phyloP scores from a whole-genome alignment of 2,113 vertebrate species.

The Arenaria interpres region DNA sequence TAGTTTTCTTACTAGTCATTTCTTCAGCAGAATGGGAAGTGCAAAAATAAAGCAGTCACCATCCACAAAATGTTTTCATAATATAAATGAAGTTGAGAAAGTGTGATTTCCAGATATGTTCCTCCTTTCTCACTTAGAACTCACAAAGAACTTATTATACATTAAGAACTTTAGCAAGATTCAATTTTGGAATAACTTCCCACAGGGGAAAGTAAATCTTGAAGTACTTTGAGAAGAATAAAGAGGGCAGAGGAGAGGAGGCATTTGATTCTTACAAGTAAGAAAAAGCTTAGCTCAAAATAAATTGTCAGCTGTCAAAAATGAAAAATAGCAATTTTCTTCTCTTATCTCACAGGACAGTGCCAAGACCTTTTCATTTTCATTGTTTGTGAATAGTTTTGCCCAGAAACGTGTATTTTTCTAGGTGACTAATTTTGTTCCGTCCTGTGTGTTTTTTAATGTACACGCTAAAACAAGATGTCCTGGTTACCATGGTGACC shows the following conservation, averaged over 20 bases:
- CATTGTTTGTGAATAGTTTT: not conserved
- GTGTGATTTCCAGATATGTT: not conserved
- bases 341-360: not conserved
- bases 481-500: slow-evolving; percentile 54
- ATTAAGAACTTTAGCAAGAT: not conserved
- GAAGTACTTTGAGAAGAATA: not conserved
- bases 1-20: not conserved
- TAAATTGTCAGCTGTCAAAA: not conserved
- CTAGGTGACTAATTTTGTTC: not conserved
- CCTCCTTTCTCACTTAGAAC: not conserved
- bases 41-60: not conserved
- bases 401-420: not conserved
- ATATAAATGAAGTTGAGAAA: not conserved
- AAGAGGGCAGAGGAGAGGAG: not conserved
- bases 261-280: not conserved
- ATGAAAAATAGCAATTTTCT: not conserved
- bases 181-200: not conserved
- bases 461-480: slow-evolving; percentile 19
- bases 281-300: not conserved
- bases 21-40: not conserved
- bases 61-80: not conserved
- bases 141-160: not conserved
- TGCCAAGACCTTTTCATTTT: not conserved
- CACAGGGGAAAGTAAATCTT: not conserved
- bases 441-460: not conserved